Percentiles rank a stretch among this genome's conserved stretches.
Evolutionary conservation across 2,113 vertebrate species (phyloP).

Genomic region (Platysternon megacephalum): DNA sequence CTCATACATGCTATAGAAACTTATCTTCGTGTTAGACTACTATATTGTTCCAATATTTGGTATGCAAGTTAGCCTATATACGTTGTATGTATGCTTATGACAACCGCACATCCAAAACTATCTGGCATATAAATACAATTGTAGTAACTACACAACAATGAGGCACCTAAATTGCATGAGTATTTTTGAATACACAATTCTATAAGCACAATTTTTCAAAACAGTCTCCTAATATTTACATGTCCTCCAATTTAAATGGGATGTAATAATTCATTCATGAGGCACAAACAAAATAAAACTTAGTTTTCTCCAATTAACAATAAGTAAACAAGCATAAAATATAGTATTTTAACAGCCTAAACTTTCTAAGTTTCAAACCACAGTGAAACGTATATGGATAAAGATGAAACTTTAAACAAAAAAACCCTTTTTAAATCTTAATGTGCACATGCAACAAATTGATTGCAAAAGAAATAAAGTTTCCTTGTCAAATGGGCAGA

Average conservation of each 20-base stretch:
- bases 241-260: background rate
- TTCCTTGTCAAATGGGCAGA: background rate
- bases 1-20: background rate
- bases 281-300: background rate
- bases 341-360: background rate
- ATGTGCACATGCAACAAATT: background rate
- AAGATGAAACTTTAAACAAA: background rate
- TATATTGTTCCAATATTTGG: background rate
- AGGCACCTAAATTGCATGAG: background rate
- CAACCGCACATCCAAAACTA: background rate
- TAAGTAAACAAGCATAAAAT: background rate
- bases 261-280: background rate
- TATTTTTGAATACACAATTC: background rate
- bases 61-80: background rate
- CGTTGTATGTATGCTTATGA: background rate
- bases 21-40: background rate
- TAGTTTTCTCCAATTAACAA: background rate
- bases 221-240: background rate
- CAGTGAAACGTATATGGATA: background rate
- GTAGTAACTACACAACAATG: background rate
- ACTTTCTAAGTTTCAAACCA: background rate
- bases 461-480: background rate
- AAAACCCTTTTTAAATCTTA: background rate
- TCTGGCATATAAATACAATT: background rate
- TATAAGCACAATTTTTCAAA: background rate